Conservation (phyloP, 2,888 invertebrate genomes). For the Sicus ferrugineus region DNA sequence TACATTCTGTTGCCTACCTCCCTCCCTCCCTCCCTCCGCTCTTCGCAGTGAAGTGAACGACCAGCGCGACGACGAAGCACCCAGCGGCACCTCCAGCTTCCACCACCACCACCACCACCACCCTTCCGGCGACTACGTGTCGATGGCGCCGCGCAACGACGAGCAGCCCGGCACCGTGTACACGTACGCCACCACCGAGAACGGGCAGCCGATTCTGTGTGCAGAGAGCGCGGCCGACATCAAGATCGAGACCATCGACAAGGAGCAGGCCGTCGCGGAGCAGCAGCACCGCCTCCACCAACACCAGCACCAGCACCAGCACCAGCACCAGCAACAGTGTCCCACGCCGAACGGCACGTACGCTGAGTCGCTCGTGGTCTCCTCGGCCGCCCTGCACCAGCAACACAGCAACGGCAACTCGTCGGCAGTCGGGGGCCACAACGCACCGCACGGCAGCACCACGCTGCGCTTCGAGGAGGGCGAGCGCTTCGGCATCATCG, state of each 20-base stretch:
- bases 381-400: slow-evolving; percentile 45
- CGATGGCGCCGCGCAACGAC: slow-evolving; percentile 57
- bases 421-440: slow-evolving; percentile 31
- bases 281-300: slow-evolving; percentile 47
- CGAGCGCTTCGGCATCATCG: slow-evolving; percentile 47
- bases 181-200: slow-evolving; percentile 49
- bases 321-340: slow-evolving; percentile 47
- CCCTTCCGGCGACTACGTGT: slow-evolving; percentile 55
- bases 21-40: neutral
- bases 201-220: slow-evolving; percentile 55
- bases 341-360: slow-evolving; percentile 54
- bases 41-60: slow-evolving; percentile 56
- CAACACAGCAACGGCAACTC: slow-evolving; percentile 38
- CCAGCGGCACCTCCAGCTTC: too few species aligned
- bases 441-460: slow-evolving; percentile 32
- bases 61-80: slow-evolving; percentile 53
- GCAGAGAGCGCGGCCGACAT: slow-evolving; percentile 52
- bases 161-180: slow-evolving; percentile 55
- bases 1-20: neutral
- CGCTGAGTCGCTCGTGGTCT: slow-evolving; percentile 53
- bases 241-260: slow-evolving; percentile 61
- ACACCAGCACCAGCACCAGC: slow-evolving; percentile 34
- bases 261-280: slow-evolving; percentile 48
- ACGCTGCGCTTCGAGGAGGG: slow-evolving; percentile 51
- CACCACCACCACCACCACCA: slow-evolving; percentile 50